Conservation (phyloP, 2,888 invertebrate genomes). For the Acronicta psi region DNA sequence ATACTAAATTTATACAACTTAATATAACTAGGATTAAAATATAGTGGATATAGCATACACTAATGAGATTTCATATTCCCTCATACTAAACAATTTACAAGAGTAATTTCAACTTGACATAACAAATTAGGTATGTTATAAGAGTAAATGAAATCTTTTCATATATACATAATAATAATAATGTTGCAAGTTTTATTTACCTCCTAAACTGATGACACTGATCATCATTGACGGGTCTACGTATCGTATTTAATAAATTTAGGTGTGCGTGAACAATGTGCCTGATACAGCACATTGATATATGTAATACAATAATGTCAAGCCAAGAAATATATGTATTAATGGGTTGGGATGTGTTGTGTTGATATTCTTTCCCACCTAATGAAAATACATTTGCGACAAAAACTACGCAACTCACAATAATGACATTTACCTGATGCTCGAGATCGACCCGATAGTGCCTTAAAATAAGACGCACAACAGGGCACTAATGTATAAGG, state of each 20-base stretch:
- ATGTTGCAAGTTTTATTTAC: conserved; percentile 50
- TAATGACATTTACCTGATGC: conserved; percentile 1
- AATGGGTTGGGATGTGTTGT: conserved; percentile 22
- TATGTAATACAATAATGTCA: conserved; percentile 4
- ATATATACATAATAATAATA: conserved; percentile 62
- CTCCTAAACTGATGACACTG: conserved; percentile 38
- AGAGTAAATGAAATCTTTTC: conserved; percentile 53
- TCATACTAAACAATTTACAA: conserved; percentile 84
- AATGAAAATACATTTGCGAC: conserved; percentile 3
- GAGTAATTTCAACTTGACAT: conserved; percentile 67
- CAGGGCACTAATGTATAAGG: conserved; percentile 1
- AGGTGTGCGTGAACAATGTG: conserved; percentile 24
- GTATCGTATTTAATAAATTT: conserved; percentile 29
- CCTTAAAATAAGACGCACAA: conserved; percentile 16
- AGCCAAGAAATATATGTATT: no score
- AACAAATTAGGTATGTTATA: conserved; percentile 49
- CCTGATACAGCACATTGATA: conserved; percentile 29
- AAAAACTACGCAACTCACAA: background rate
- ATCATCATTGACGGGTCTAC: conserved; percentile 38
- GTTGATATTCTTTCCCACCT: conserved; percentile 6
- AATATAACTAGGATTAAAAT: conserved; percentile 75
- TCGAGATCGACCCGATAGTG: conserved; percentile 22
- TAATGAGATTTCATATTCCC: conserved; percentile 79
- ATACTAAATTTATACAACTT: conserved; percentile 85
- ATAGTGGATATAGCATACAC: conserved; percentile 72